Base-by-base conservation (phyloP, 1,140 invertebrate genomes). In the Lucilia cuprina region DNA sequence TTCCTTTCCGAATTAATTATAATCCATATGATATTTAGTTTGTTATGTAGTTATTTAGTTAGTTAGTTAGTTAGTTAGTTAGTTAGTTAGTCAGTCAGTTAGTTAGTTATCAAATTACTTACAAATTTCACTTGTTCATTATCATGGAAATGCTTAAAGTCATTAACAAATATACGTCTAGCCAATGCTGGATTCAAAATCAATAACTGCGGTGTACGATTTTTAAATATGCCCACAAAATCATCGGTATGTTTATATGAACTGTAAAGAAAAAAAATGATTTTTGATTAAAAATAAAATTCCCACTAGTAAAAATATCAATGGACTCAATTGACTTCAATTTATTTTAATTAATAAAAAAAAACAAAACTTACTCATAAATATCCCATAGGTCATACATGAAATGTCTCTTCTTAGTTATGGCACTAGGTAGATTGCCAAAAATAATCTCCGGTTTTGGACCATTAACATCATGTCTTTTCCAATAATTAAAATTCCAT, bases 161-260 rank as follows among this genome's bases (percentile, higher is more conserved):
- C 91, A 21, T 92, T 91, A 0, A 93, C 89, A 2, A 93, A 86
- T 12, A 94, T 91, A n/a, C 89, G 86, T 82, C 92, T 92, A 0
- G 93, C 90, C 19, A 94, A 74, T 30, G 92, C 91, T 0, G 92
- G 91, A 86, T 91, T 92, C 8, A 91, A 84, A 0, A 93, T 85
- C 74, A 94, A 82, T n/a, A 94, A 82, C 21, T 89, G 87, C 0
- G 89, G 89, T 21, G 25, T 34, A 5, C 89, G 86, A 10, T 74
- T 82, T n/a, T 85, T 82, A 82, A 85, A 90, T 5, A 90, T 84
- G 0, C 89, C 89, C 17, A 90, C 89, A 8, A 87, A 89, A 77
- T 90, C 87, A 75, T 87, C 87, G 2, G 87, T 82, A 5, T 85
- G 12, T 34, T 88, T 90, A 50, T 87, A 89, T 10, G 86, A 47